A percentile compares a stretch with the other conserved stretches of the same genome.
Evolutionary conservation across 2,113 vertebrate species (phyloP).

Genomic region (Mobula hypostoma): DNA sequence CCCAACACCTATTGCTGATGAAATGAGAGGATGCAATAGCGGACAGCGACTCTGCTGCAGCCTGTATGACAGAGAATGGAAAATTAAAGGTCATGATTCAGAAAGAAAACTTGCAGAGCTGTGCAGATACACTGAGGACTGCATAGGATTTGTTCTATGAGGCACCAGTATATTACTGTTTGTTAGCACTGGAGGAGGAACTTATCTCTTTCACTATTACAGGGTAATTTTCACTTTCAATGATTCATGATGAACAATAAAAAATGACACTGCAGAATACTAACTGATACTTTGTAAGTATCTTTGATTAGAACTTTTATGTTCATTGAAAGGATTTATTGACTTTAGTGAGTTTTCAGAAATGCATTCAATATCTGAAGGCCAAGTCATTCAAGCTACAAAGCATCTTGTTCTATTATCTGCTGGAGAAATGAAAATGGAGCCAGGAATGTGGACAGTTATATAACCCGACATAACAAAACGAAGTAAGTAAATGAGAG

Average conservation of each 20-base stretch:
- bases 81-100: not conserved
- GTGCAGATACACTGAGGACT: not conserved
- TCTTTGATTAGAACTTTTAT: not conserved
- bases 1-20: too few relatives aligned
- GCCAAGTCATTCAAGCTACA: not conserved
- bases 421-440: too few relatives aligned
- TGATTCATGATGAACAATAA: not conserved
- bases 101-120: not conserved
- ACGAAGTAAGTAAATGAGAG: not conserved
- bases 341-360: not conserved
- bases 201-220: not conserved
- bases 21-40: too few relatives aligned
- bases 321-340: not conserved
- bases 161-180: not conserved
- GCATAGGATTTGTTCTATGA: too few relatives aligned
- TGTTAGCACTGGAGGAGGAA: not conserved
- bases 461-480: not conserved
- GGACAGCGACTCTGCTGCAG: too few relatives aligned
- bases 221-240: not conserved
- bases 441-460: not conserved
- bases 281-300: conserved; percentile 7
- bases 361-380: not conserved
- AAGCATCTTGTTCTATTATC: not conserved
- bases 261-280: not conserved
- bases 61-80: not conserved